Evolutionary conservation across 2,113 vertebrate genomes (phyloP).

Genomic region (Rhizomys pruinosus): DNA sequence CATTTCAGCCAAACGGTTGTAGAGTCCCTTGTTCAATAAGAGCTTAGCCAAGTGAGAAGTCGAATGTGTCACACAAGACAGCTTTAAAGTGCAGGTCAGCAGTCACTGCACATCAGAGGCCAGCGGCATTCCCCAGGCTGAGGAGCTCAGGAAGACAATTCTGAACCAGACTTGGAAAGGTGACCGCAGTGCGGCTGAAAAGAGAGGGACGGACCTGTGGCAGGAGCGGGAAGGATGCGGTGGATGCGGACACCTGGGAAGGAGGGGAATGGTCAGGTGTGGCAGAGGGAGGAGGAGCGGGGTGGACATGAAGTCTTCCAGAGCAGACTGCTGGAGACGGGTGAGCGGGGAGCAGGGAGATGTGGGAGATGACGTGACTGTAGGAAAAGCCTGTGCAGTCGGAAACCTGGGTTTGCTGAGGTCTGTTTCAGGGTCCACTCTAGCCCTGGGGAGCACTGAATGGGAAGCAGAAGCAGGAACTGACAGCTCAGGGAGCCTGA

Average conservation of each 20-base stretch:
- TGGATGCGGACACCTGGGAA: not conserved
- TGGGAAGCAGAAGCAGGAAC: not conserved
- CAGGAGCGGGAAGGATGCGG: not conserved
- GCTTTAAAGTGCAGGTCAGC: not conserved
- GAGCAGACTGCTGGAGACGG: not conserved
- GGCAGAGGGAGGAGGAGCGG: not conserved
- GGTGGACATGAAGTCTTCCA: not conserved
- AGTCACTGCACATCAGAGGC: not conserved
- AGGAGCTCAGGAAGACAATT: not conserved
- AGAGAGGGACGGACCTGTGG: not conserved
- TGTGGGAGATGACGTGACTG: no score
- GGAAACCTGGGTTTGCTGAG: not conserved
- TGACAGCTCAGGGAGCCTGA: no score
- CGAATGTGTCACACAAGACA: not conserved
- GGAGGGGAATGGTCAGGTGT: not conserved
- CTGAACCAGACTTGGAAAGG: constrained; percentile 28
- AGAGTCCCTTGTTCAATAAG: not conserved
- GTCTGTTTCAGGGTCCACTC: not conserved
- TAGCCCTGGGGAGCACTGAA: not conserved
- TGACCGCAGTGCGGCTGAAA: not conserved
- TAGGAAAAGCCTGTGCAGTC: not conserved
- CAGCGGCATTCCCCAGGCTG: not conserved
- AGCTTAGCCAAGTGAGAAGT: not conserved
- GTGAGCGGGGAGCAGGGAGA: not conserved
- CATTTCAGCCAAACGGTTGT: not conserved